Percentiles rank a stretch among this genome's conserved stretches.
Conservation (phyloP, 2,888 invertebrate genomes). For the Tridacna crocea region DNA sequence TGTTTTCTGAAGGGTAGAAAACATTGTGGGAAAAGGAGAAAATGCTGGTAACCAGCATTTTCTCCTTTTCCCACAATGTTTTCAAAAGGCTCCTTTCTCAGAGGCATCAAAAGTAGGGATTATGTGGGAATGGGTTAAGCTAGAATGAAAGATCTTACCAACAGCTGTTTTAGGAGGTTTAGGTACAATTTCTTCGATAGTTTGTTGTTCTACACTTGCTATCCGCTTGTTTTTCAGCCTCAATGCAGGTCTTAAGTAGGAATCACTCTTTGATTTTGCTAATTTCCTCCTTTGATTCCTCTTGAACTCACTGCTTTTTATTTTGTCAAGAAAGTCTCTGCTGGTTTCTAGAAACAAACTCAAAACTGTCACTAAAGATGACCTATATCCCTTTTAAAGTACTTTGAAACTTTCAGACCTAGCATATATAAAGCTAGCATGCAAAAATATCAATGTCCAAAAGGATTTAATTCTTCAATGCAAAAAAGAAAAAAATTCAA, state of each 20-base stretch:
- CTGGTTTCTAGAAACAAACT: slow-evolving; percentile 47
- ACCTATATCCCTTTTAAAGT: too few species aligned
- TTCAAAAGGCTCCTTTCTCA: too few species aligned
- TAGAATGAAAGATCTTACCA: not conserved
- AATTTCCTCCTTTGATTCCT: slow-evolving; percentile 46
- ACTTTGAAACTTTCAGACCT: not conserved
- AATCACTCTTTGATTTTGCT: slow-evolving; percentile 30
- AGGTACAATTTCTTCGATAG: not conserved
- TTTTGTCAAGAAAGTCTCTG: slow-evolving; percentile 64
- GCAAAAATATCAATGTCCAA: not conserved
- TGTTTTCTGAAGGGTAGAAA: too few species aligned
- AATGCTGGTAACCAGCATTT: not conserved
- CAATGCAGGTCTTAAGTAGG: slow-evolving; percentile 2
- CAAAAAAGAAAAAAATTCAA: not conserved
- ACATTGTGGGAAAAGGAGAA: not conserved
- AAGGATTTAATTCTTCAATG: not conserved
- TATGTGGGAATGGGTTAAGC: not conserved
- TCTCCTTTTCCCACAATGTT: not conserved
- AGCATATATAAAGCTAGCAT: not conserved
- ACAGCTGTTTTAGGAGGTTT: slow-evolving; percentile 9
- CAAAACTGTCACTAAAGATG: too few species aligned
- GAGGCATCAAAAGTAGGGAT: too few species aligned
- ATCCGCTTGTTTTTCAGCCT: slow-evolving; percentile 37
- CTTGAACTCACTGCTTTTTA: slow-evolving; percentile 65
- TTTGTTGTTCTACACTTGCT: not conserved